Base-by-base conservation (phyloP, 1,140 invertebrate genomes). In the Matsumurasca onukii region DNA sequence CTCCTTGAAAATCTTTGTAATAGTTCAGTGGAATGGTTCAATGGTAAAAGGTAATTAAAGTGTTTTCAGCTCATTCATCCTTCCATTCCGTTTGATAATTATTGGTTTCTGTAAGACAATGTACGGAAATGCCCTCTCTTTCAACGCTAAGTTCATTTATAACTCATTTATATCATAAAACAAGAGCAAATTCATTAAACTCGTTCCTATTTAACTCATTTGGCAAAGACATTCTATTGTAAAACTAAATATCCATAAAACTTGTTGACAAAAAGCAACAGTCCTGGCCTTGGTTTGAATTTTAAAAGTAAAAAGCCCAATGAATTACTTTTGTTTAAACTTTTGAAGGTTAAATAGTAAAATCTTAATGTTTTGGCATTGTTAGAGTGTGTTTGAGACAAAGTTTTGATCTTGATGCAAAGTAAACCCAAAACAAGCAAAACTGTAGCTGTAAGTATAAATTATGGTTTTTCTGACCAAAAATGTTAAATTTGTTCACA, bases 401-500 rank as follows among this genome's bases (percentile, higher is more conserved):
- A 39, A 39, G 17, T 39, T 39, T 17, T 17, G 34, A 39, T n/a
- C n/a, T n/a, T n/a, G n/a, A n/a, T n/a, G 34, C 34, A 39, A 39
- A 39, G 5, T 9, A 9, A 9, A 39, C 17, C 17, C 17, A 9
- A 39, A 39, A 9, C 17, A 39, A 39, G 17, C 17, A 9, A 9
- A 9, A 17, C 5, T 39, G 34, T 39, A 39, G 34, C 17, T 39
- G 17, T 39, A 39, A 39, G 17, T 17, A 9, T 39, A 9, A 5
- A 9, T 39, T 39, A 39, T 39, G 17, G 5, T 39, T 17, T 39
- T 39, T 39, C 17, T 39, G 17, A 9, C 17, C 34, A 39, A 39
- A 39, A 59, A 59, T 22, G 34, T 61, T 31, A 59, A 59, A 68
- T 49, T 63, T 29, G 59, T 63, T 24, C 63, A 59, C 27, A 63